phyloP scores from a whole-genome alignment of 2,888 invertebrate genomes.

The Hydriomena furcata region DNA sequence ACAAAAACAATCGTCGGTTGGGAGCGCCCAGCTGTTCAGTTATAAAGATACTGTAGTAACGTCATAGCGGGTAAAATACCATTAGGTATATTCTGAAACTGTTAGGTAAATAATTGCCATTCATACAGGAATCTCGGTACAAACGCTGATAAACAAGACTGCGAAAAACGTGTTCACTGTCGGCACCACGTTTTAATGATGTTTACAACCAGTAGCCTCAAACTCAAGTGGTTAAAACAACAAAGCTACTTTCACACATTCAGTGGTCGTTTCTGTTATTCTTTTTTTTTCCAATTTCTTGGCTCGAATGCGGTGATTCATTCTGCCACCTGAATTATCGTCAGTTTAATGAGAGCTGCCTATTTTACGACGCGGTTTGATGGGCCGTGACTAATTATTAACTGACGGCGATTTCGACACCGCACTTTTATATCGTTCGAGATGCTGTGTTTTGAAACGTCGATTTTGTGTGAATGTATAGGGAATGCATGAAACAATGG shows the following conservation, averaged over 20 bases:
- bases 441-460: constrained; percentile 30
- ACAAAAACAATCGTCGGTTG: no score
- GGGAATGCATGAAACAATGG: constrained; percentile 11
- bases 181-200: background rate
- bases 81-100: no score
- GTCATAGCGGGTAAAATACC: no score
- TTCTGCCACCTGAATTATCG: constrained; percentile 66
- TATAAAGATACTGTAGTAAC: no score
- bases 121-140: background rate
- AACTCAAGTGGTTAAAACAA: constrained; percentile 3
- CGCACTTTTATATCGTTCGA: constrained; percentile 23
- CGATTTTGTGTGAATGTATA: constrained; percentile 10
- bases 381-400: constrained; percentile 61
- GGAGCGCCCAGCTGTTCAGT: no score
- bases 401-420: constrained; percentile 44
- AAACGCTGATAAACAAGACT: background rate
- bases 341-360: constrained; percentile 49
- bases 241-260: constrained; percentile 21
- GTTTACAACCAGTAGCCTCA: constrained; percentile 3
- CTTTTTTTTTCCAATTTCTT: constrained; percentile 56
- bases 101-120: no score
- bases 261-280: constrained; percentile 32
- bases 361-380: constrained; percentile 62
- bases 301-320: constrained; percentile 53
- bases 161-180: background rate